Conservation (phyloP, 1,140 invertebrate genomes). For the Drosophila mojavensis region DNA sequence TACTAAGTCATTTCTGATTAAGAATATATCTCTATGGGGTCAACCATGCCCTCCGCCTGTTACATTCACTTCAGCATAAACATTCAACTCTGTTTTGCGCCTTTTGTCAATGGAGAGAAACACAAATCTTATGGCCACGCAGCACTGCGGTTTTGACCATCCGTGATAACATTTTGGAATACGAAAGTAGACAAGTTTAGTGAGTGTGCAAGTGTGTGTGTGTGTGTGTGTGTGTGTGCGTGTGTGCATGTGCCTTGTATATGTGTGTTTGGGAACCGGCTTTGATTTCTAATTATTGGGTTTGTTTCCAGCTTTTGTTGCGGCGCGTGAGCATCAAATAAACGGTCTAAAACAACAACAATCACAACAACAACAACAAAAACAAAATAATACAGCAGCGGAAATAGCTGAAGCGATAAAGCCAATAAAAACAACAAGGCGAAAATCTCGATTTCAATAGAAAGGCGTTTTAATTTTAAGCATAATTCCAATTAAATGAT, state of each 20-base stretch:
- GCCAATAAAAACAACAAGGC: conserved; percentile 61
- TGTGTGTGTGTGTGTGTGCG: not conserved
- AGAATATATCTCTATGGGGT: too few relatives aligned
- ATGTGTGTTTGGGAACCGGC: conserved; percentile 58
- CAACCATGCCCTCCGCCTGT: too few relatives aligned
- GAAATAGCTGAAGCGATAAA: conserved; percentile 79
- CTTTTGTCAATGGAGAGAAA: too few relatives aligned
- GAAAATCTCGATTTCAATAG: conserved; percentile 54
- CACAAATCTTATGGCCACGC: conserved; percentile 25
- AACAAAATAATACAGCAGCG: conserved; percentile 50
- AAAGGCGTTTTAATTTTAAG: conserved; percentile 66
- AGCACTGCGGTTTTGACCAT: conserved; percentile 39
- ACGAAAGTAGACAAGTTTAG: conserved; percentile 79
- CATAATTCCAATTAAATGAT: conserved; percentile 78
- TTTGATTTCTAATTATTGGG: conserved; percentile 80
- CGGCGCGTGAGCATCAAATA: conserved; percentile 71
- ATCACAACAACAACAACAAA: conserved; percentile 2
- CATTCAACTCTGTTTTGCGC: too few relatives aligned
- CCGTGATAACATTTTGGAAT: conserved; percentile 78
- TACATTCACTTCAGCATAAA: too few relatives aligned
- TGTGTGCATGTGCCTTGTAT: conserved; percentile 6
- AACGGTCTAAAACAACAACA: conserved; percentile 47
- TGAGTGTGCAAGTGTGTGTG: not conserved
- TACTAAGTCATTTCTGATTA: too few relatives aligned
- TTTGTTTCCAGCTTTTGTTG: conserved; percentile 40